Evolutionary conservation across 2,888 invertebrate species (phyloP), one percentile per base, ranked within the genome.

Genomic region (Acanthosepion lycidas): DNA sequence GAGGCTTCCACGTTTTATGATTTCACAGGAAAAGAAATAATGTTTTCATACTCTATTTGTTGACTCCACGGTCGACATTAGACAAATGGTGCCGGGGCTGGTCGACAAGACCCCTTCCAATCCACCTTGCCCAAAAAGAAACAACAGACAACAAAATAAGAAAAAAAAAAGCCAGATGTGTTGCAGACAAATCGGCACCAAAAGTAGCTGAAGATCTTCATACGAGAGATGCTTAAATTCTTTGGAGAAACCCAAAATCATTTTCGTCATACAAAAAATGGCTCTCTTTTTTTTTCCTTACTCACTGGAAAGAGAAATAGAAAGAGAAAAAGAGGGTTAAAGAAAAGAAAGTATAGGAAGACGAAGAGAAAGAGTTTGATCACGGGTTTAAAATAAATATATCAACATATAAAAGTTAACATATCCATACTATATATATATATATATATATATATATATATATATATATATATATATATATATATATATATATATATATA

Each of bases 181-280:
- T 78, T 78, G 78, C 78, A 78, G 78, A 78, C 78, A n/a, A 78
- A 78, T 78, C 78, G 78, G 78, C 78, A 78, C 78, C 78, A 78
- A 78, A 8, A n/a, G 78, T 78, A n/a, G 78, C 78, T 78, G n/a
- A 78, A 78, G n/a, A n/a, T 78, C n/a, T 78, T 78, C 78, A 18
- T 15, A 78, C n/a, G 78, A 78, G n/a, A 78, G n/a, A 78, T 78
- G 78, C 78, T 78, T 78, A 78, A 78, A 78, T 78, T 78, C 78
- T 78, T 78, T 15, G 9, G n/a, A 78, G 78, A 9, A 78, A 78
- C 23, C 59, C 23, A 59, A 59, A 59, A 20, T 59, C 20, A 59
- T 23, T 59, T 59, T 59, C 59, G 59, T 59, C 59, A 23, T 59
- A 59, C 23, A 59, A 78, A n/a, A 78, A 28, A 78, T n/a, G 9